Percentiles rank a stretch among this genome's conserved stretches.
Conservation (phyloP, 1,140 invertebrate genomes). For the Nasonia vitripennis region DNA sequence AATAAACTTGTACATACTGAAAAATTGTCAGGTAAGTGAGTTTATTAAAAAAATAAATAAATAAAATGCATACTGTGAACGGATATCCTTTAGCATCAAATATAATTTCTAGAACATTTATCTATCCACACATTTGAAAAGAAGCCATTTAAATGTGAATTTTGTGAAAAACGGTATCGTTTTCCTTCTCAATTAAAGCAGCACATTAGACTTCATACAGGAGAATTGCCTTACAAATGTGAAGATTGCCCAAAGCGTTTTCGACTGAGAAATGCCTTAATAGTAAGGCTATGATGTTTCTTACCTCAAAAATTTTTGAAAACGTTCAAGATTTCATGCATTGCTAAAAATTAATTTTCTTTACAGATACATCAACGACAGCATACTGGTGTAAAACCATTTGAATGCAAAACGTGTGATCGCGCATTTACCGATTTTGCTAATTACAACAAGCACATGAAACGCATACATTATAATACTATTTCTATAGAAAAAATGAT, state of each 20-base stretch:
- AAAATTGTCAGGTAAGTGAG: constrained; percentile 30
- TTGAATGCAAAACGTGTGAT: constrained; percentile 77
- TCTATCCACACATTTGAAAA: not conserved
- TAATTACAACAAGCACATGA: constrained; percentile 87
- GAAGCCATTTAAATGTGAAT: constrained; percentile 36
- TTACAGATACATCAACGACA: constrained; percentile 75
- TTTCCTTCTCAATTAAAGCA: constrained; percentile 3
- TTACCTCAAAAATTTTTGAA: not conserved
- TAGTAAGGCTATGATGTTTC: not conserved
- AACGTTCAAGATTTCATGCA: not conserved
- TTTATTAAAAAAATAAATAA: not conserved
- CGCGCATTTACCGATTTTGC: constrained; percentile 83
- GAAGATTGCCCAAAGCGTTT: constrained; percentile 72
- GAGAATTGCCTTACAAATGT: constrained; percentile 83
- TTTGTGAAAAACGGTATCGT: constrained; percentile 55
- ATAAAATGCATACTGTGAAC: not conserved
- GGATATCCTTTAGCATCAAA: not conserved
- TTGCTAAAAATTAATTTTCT: not conserved
- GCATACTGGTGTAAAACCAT: constrained; percentile 79
- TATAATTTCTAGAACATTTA: constrained; percentile 19
- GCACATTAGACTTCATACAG: constrained; percentile 80
- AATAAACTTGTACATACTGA: constrained; percentile 12
- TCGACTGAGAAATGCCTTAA: constrained; percentile 14
- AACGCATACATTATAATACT: constrained; percentile 75
- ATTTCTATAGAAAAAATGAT: not conserved